Conservation (phyloP, 2,797 vertebrate genomes). For the Limnodromus scolopaceus region DNA sequence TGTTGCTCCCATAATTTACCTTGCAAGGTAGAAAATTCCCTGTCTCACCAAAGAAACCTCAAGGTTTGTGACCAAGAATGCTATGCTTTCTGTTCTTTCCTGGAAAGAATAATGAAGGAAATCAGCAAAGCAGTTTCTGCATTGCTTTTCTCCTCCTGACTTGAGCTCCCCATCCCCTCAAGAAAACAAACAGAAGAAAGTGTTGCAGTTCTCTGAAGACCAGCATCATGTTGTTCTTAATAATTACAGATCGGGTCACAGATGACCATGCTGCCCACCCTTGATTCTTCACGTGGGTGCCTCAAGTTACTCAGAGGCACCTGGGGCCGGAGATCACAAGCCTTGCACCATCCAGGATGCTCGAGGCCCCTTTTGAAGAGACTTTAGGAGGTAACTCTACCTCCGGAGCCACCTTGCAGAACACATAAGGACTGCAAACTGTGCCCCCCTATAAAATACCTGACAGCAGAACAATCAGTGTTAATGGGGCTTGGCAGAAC, state of each 20-base stretch:
- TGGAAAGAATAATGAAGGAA: not conserved
- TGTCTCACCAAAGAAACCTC: not conserved
- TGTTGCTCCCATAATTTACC: not conserved
- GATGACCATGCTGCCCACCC: not conserved
- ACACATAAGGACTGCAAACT: not conserved
- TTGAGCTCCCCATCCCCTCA: not conserved
- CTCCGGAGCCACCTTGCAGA: not conserved
- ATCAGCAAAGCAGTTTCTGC: not conserved
- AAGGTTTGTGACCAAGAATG: not conserved
- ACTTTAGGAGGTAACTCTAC: not conserved
- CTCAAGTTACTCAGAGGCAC: not conserved
- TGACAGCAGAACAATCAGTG: not conserved
- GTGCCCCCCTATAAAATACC: not conserved
- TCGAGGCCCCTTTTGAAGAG: not conserved
- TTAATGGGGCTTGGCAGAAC: not conserved
- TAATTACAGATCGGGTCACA: not conserved
- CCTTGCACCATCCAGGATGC: not conserved
- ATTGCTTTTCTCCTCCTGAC: not conserved
- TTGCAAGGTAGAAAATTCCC: not conserved
- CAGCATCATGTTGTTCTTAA: not conserved
- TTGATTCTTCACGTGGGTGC: not conserved
- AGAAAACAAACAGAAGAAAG: not conserved
- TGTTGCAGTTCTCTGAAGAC: not conserved
- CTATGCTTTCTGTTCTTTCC: not conserved
- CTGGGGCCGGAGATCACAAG: not conserved